A percentile compares a stretch with the other conserved stretches of the same genome.
Evolutionary conservation across 2,113 vertebrate species (phyloP).

Genomic region (Macrotus californicus): DNA sequence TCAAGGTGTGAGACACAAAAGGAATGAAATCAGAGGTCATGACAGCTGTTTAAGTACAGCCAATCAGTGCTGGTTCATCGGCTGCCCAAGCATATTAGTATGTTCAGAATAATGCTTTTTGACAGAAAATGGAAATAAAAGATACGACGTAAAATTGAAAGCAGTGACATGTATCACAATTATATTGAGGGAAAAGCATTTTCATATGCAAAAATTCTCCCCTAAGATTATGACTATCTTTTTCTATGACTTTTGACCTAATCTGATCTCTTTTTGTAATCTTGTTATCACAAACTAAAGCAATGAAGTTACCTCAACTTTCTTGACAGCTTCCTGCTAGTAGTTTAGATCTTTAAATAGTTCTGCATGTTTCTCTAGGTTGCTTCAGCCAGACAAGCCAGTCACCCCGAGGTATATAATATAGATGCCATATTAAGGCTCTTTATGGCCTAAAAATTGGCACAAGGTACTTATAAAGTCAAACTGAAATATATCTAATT

Average conservation of each 20-base stretch:
- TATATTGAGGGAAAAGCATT: neutral
- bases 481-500: neutral
- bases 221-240: neutral
- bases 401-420: neutral
- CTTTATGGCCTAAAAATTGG: neutral
- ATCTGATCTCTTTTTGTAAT: slow-evolving; percentile 16
- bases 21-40: neutral
- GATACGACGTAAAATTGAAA: neutral
- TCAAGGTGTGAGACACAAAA: neutral
- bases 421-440: neutral
- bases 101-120: neutral
- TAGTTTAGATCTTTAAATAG: neutral
- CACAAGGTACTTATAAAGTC: neutral
- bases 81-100: neutral
- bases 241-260: neutral
- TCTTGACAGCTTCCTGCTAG: slow-evolving; percentile 1
- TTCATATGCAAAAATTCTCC: neutral
- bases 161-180: neutral
- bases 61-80: neutral
- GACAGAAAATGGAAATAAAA: neutral
- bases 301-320: neutral
- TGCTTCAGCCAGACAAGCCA: neutral
- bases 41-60: neutral
- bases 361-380: neutral
- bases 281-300: neutral